A percentile compares a stretch with the other conserved stretches of the same genome.
Conservation (phyloP, 37 sponge, comb jelly and placozoan genomes). For the Hormiphora californensis region DNA sequence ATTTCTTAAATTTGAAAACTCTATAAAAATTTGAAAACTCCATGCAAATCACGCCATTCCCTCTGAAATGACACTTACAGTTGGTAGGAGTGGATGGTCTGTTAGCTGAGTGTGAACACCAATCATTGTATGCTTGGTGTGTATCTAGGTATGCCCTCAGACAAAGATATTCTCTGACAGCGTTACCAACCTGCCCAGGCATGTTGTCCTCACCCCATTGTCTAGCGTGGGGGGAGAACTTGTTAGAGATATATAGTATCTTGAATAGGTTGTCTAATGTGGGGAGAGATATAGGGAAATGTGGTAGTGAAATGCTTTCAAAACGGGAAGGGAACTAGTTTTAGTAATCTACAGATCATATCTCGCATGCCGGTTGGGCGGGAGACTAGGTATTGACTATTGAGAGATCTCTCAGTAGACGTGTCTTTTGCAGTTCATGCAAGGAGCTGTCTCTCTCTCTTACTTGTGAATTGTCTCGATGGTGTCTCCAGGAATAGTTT, state of each 20-base stretch:
- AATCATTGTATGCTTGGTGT: constrained; percentile 45
- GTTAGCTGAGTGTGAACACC: constrained; percentile 48
- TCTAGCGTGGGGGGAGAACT: not conserved
- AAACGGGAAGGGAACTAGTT: no score
- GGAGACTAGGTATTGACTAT: no score
- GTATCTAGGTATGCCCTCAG: constrained; percentile 79
- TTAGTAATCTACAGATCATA: no score
- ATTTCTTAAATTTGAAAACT: not conserved
- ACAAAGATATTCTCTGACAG: constrained; percentile 68
- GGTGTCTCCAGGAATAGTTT: constrained; percentile 64
- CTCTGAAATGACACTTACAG: not conserved
- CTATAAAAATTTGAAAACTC: not conserved
- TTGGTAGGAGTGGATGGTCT: not conserved
- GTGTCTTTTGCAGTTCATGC: not conserved
- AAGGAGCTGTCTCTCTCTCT: constrained; percentile 14
- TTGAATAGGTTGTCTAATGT: no score
- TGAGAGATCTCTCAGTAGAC: no score
- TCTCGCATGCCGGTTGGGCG: no score
- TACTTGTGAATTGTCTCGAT: constrained; percentile 63
- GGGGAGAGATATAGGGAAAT: no score
- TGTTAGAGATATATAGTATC: not conserved
- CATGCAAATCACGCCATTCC: no score
- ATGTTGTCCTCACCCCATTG: not conserved
- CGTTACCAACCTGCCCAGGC: constrained; percentile 56
- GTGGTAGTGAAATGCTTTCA: no score